Evolutionary conservation across 2,888 invertebrate species (phyloP).

Genomic region (Tanytarsus gracilentus): DNA sequence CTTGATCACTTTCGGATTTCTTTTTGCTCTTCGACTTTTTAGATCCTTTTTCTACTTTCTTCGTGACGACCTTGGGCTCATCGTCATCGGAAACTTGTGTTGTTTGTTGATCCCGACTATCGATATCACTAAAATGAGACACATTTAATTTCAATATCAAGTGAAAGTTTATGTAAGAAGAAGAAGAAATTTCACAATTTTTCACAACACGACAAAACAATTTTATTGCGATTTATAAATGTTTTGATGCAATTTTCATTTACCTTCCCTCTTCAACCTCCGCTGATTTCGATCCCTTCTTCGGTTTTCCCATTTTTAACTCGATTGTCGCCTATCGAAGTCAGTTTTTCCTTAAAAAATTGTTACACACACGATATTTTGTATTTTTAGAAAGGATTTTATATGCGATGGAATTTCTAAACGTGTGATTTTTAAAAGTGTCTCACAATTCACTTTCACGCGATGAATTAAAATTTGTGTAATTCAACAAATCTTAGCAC

Average conservation of each 20-base stretch:
- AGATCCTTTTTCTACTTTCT: constrained; percentile 41
- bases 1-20: constrained; percentile 14
- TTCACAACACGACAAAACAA: neutral
- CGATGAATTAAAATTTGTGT: no score
- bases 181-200: constrained; percentile 5
- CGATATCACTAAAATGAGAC: constrained; percentile 28
- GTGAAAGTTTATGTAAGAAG: constrained; percentile 31
- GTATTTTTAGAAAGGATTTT: neutral
- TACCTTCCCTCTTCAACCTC: constrained; percentile 67
- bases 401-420: neutral
- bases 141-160: constrained; percentile 31
- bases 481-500: no score
- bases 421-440: neutral
- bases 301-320: constrained; percentile 62
- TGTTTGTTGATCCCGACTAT: neutral
- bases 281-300: constrained; percentile 70
- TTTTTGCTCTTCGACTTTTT: constrained; percentile 36
- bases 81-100: constrained; percentile 36
- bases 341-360: neutral
- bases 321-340: neutral
- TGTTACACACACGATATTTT: neutral
- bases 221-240: constrained; percentile 32
- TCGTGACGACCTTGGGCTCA: constrained; percentile 43
- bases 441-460: no score
- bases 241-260: constrained; percentile 38